A percentile compares a stretch with the other conserved stretches of the same genome.
Conservation (phyloP, 1,140 invertebrate species). For the Gonioctena quinquepunctata region DNA sequence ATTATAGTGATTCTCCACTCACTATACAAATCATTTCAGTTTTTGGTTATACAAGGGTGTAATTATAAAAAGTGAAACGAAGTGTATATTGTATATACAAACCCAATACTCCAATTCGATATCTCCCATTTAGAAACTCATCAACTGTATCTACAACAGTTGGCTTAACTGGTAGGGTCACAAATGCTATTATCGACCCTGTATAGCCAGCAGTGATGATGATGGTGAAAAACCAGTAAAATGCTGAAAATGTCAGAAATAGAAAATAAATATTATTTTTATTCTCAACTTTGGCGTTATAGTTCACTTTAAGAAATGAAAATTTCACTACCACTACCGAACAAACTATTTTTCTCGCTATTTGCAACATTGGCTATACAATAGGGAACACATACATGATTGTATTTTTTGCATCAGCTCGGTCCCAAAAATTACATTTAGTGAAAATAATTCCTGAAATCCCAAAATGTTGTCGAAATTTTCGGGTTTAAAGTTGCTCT, state of each 20-base stretch:
- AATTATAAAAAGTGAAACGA: not conserved
- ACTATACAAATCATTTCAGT: no score
- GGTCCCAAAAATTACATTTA: no score
- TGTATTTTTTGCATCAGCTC: no score
- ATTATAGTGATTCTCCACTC: no score
- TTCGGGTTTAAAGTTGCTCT: no score
- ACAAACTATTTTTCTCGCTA: not conserved
- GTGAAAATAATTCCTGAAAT: no score
- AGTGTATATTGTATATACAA: not conserved
- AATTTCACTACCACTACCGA: not conserved
- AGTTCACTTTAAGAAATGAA: no score
- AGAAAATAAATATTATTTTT: not conserved
- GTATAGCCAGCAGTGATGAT: conserved; percentile 80
- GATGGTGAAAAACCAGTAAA: conserved; percentile 80
- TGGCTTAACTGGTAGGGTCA: conserved; percentile 73
- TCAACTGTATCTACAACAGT: conserved; percentile 67
- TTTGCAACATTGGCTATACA: not conserved
- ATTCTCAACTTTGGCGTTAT: no score
- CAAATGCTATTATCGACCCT: conserved; percentile 78
- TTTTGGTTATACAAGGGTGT: no score
- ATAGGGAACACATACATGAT: no score
- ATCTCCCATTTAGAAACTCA: conserved; percentile 64
- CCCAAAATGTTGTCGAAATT: no score
- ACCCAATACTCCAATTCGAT: conserved; percentile 67
- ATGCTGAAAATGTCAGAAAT: conserved; percentile 57